Evolutionary conservation across 2,888 invertebrate genomes (phyloP).

Genomic region (Allophyes oxyacanthae): DNA sequence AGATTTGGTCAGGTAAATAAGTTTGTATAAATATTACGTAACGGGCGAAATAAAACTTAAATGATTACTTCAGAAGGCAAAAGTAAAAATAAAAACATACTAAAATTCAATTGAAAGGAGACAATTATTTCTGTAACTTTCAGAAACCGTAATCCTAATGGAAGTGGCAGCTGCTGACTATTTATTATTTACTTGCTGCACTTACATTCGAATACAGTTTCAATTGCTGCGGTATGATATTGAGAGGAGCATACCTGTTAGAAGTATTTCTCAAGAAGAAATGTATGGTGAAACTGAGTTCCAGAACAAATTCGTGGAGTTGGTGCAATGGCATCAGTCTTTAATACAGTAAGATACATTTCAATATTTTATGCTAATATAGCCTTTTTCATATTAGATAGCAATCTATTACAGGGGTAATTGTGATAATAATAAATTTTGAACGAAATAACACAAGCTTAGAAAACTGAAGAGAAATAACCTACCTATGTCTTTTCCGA

Average conservation of each 20-base stretch:
- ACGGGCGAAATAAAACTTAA: no score
- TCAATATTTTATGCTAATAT: not conserved
- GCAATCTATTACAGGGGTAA: no score
- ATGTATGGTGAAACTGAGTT: slow-evolving; percentile 29
- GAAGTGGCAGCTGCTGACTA: slow-evolving; percentile 65
- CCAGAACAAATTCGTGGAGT: slow-evolving; percentile 42
- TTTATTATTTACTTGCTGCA: slow-evolving; percentile 67
- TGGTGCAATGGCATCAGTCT: slow-evolving; percentile 64
- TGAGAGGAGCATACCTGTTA: slow-evolving; percentile 47
- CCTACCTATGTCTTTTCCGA: no score
- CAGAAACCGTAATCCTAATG: slow-evolving; percentile 65
- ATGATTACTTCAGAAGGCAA: no score
- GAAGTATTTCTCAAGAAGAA: slow-evolving; percentile 18
- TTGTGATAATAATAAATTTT: no score
- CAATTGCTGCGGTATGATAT: slow-evolving; percentile 61
- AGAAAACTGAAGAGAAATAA: no score
- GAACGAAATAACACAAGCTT: no score
- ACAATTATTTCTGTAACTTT: slow-evolving; percentile 27
- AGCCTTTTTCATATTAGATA: no score
- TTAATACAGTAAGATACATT: slow-evolving; percentile 58
- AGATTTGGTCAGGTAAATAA: slow-evolving; percentile 66
- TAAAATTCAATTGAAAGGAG: not conserved
- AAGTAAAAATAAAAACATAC: not conserved
- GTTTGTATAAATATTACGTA: not conserved
- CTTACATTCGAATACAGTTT: slow-evolving; percentile 64